phyloP scores from a whole-genome alignment of 1,140 invertebrate species.

The Ostrea edulis region DNA sequence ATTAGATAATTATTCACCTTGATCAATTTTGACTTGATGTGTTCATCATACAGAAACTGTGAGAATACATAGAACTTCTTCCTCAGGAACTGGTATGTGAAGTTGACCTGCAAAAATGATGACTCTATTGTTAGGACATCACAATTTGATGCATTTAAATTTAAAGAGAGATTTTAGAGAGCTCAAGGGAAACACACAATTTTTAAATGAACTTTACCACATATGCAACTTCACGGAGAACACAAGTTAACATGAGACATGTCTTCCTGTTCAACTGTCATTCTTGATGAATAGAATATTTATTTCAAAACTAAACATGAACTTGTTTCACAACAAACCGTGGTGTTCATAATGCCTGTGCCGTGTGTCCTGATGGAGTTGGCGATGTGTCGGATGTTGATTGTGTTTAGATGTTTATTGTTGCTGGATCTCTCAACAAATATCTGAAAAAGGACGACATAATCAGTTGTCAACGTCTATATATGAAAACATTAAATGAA shows the following conservation, averaged over 20 bases:
- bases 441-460: conserved; percentile 81
- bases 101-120: conserved; percentile 86
- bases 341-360: conserved; percentile 98
- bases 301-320: no score
- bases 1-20: conserved; percentile 80
- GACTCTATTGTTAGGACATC: no score
- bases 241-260: no score
- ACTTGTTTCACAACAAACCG: conserved; percentile 82
- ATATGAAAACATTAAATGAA: no score
- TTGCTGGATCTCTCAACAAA: conserved; percentile 95
- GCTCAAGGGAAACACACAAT: no score
- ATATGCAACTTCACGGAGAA: no score
- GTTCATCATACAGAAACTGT: conserved; percentile 98
- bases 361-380: conserved; percentile 99
- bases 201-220: no score
- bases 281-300: no score
- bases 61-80: conserved; percentile 97
- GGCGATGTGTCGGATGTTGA: conserved; percentile 96
- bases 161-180: no score
- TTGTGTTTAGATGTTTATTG: conserved; percentile 97
- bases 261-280: no score
- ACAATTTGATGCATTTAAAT: no score
- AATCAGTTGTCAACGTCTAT: not conserved
- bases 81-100: conserved; percentile 96
- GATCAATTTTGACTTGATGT: conserved; percentile 96